phyloP scores from a whole-genome alignment of 2,113 vertebrate genomes.

The Corythaeola cristata region DNA sequence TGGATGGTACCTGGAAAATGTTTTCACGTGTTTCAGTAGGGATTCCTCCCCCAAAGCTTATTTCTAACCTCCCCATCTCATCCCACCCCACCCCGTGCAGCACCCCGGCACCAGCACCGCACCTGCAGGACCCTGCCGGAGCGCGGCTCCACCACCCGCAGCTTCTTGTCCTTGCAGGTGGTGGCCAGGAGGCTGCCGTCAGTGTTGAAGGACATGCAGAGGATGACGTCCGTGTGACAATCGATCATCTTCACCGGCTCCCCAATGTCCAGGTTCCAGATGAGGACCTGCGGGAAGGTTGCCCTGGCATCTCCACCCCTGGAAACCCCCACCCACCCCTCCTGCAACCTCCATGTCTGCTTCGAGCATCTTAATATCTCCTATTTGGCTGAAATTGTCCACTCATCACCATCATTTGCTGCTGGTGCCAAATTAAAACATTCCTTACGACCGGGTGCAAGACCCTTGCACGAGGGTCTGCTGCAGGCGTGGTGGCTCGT shows the following conservation, averaged over 20 bases:
- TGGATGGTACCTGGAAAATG: fast-evolving
- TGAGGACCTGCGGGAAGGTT: slow-evolving; percentile 82
- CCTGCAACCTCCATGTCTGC: background rate
- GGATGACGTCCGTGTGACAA: slow-evolving; percentile 94
- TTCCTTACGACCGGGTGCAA: background rate
- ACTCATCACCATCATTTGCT: background rate
- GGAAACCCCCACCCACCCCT: background rate
- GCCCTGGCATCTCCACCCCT: background rate
- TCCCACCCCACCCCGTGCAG: background rate
- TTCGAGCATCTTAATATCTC: background rate
- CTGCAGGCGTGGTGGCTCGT: fast-evolving
- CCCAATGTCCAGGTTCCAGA: slow-evolving; percentile 95
- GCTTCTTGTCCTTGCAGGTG: slow-evolving; percentile 94
- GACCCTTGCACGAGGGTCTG: background rate
- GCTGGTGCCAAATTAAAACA: background rate
- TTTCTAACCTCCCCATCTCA: background rate
- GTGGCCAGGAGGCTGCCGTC: slow-evolving; percentile 95
- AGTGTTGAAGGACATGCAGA: slow-evolving; percentile 96
- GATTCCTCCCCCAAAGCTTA: fast-evolving
- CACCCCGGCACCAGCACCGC: background rate
- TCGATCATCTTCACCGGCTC: slow-evolving; percentile 99
- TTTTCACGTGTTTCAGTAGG: fast-evolving
- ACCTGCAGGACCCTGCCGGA: slow-evolving; percentile 93
- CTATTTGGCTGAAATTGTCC: fast-evolving
- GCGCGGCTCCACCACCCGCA: slow-evolving; percentile 92